These are phyloP conservation scores for Neoaliturus tenellus DNA, from an alignment of 2,888 invertebrate species.

Conservation along the genomic window DNA sequence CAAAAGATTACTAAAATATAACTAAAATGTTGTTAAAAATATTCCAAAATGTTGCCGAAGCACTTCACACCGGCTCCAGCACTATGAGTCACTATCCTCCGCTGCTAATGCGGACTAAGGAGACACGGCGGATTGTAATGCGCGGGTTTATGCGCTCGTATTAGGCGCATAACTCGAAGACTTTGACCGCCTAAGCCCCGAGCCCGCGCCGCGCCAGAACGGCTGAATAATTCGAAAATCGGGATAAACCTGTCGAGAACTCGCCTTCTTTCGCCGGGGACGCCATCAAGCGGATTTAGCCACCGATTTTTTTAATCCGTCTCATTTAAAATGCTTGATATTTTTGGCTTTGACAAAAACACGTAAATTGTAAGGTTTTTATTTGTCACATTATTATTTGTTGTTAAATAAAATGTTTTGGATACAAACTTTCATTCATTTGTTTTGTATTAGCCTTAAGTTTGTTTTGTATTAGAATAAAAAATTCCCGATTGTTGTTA, in stretches of 20 bases:
- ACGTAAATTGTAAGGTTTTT: too few relatives aligned
- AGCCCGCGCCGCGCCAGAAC: neutral
- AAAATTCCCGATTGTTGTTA: too few relatives aligned
- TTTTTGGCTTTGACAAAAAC: too few relatives aligned
- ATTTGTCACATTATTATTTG: too few relatives aligned
- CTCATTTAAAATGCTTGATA: neutral
- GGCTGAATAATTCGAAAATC: constrained; percentile 36
- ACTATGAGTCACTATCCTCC: neutral
- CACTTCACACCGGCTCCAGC: neutral
- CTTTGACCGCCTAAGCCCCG: constrained; percentile 26
- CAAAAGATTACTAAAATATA: too few relatives aligned
- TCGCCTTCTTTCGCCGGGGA: neutral
- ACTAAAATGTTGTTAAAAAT: too few relatives aligned
- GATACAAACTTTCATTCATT: too few relatives aligned
- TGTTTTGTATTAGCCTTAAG: too few relatives aligned
- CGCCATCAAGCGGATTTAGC: constrained; percentile 19
- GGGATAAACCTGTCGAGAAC: constrained; percentile 34
- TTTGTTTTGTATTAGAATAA: too few relatives aligned
- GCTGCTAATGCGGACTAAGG: neutral
- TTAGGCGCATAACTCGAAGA: constrained; percentile 39
- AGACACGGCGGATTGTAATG: constrained; percentile 29
- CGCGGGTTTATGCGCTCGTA: constrained; percentile 38
- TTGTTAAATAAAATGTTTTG: too few relatives aligned
- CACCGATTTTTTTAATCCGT: neutral
- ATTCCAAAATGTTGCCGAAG: too few relatives aligned